Base-by-base conservation (phyloP, 2,888 invertebrate species). In the Cataglyphis albicans region DNA sequence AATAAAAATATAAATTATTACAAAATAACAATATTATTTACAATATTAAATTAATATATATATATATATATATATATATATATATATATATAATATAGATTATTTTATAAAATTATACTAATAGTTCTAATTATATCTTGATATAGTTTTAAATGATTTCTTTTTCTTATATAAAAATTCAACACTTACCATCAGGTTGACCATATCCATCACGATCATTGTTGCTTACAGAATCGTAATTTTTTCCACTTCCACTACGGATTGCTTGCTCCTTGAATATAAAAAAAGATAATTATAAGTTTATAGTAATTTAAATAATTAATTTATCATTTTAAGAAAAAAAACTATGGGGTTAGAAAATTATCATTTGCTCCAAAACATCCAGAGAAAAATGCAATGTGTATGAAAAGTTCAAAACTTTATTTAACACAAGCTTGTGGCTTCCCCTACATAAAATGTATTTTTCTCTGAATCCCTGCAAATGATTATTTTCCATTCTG, bases 161-260 rank as follows among this genome's bases (percentile, higher is more conserved):
- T 25, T 44, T 59, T 76, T 7, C 9, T 52, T 81, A 65, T 21
- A 15, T 21, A 67, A 48, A 59, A 38, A 21, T n/a, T 72, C 1
- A 70, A 84, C 81, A 89, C 91, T 93, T 89, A 94, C 94, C 93
- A 65, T 94, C 93, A 78, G 93, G 90, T 87, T 91, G 90, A 81
- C 93, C 92, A 85, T 94, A 94, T 81, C 92, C 94, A 86, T 94
- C 94, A 38, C 94, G 94, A 73, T 94, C 94, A 83, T 89, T 92
- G 88, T 89, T 92, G 90, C 90, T 89, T 75, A 93, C 92, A 25
- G 92, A 92, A 87, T 94, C 94, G 80, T 94, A 94, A 89, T 92
- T 94, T 86, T 94, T 94, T 68, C 90, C 90, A 44, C 90, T 87
- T 9, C 90, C 89, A 9, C 94, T 93, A 83, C 94, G 91, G 91